Base-by-base conservation (phyloP, 2,797 vertebrate genomes). In the Coreius guichenoti region DNA sequence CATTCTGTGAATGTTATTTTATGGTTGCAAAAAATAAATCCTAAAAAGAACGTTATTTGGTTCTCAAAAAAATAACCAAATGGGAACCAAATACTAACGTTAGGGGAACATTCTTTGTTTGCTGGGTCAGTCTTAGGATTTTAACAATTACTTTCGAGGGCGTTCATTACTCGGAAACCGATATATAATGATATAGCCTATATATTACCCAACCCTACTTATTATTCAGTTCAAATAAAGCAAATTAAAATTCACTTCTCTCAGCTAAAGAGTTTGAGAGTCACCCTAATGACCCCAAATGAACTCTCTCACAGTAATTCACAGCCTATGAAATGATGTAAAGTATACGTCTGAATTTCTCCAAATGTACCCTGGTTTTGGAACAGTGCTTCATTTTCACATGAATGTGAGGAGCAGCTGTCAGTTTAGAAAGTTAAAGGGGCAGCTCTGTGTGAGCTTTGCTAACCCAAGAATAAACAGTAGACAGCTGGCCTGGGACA, bases 401-500 rank as follows among this genome's bases (percentile, higher is more conserved):
- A 43, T 93, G 92, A 94, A 94, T 94, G 93, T 93, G 91, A 92
- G 91, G 90, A 93, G 93, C 94, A 94, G 93, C 93, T 94, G 94
- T 94, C 93, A 94, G 92, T 94, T 94, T 92, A 92, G 91, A 93
- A 93, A 93, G 93, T 94, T 92, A 95, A 94, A 94, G 89, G 91
- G 92, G 90, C 86, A 69, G 78, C 80, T 49, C 79, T 54, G 81
- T 90, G 87, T 51, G 87, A 81, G 75, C 75, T 74, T 91, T 91
- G 70, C 61, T 78, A 92, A 91, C 89, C 51, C 89, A 91, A 75
- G 83, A 82, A 95, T 93, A 94, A 94, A 93, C 92, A 90, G 91
- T 87, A 88, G 94, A 94, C 95, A 95, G 94, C 93, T 95, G 93
- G 93, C 87, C 90, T 89, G 91, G 92, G 93, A 95, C 93, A 95